These are phyloP conservation scores for Euclidia mi DNA, from an alignment of 2,888 invertebrate genomes.

Conservation along the genomic window DNA sequence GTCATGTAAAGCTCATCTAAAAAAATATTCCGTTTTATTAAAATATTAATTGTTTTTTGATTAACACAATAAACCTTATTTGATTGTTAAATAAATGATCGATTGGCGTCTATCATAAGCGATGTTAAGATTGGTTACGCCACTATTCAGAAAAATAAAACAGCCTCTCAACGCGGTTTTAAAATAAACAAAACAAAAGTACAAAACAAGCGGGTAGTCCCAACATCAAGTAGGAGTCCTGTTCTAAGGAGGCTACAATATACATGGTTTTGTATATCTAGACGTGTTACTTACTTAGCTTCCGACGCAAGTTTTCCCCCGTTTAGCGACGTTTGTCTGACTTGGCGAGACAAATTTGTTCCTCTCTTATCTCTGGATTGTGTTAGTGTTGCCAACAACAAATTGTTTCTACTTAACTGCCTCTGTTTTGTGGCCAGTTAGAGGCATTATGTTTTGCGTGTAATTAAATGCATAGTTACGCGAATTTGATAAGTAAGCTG, in stretches of 20 bases:
- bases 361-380: slow-evolving; percentile 35
- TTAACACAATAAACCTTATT: too few relatives aligned
- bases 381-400: slow-evolving; percentile 21
- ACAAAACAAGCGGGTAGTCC: not conserved
- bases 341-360: slow-evolving; percentile 40
- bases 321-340: slow-evolving; percentile 14
- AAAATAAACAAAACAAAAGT: too few relatives aligned
- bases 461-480: not conserved
- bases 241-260: not conserved
- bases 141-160: too few relatives aligned
- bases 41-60: too few relatives aligned
- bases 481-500: too few relatives aligned
- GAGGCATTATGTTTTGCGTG: not conserved
- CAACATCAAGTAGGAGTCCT: not conserved
- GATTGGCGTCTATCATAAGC: too few relatives aligned
- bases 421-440: slow-evolving; percentile 12
- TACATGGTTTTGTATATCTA: not conserved
- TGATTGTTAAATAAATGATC: too few relatives aligned
- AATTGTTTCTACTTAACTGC: slow-evolving; percentile 22
- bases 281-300: slow-evolving; percentile 18
- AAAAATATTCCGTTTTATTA: too few relatives aligned
- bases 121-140: too few relatives aligned
- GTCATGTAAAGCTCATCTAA: too few relatives aligned
- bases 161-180: too few relatives aligned
- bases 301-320: slow-evolving; percentile 23